Percentiles rank a stretch among this genome's conserved stretches.
Evolutionary conservation across 2,888 invertebrate genomes (phyloP).

Genomic region (Tiliacea citrago): DNA sequence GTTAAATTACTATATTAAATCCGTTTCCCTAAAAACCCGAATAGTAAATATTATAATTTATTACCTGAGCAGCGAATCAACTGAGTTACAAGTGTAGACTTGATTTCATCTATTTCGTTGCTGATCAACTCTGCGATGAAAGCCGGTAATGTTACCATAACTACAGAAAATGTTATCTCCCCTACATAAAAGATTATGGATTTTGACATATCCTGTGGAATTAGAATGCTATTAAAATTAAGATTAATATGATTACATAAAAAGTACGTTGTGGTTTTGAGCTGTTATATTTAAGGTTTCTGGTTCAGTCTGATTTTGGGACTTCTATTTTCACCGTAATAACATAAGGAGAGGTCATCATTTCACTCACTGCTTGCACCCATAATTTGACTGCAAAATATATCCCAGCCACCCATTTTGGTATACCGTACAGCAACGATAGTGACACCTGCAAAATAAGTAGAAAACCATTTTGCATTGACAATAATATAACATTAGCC

Average conservation of each 20-base stretch:
- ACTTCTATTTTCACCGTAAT: neutral
- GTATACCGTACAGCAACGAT: neutral
- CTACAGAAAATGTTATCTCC: neutral
- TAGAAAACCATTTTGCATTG: neutral
- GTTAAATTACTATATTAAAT: too few relatives aligned
- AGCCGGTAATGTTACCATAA: neutral
- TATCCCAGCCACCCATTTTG: neutral
- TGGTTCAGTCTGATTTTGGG: neutral
- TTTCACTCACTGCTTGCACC: neutral
- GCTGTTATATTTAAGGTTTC: neutral
- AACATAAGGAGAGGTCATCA: neutral
- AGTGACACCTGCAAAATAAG: neutral
- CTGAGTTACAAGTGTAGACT: constrained; percentile 15
- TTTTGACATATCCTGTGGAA: neutral
- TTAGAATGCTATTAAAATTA: neutral
- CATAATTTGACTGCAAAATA: neutral
- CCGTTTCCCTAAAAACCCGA: neutral
- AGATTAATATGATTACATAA: neutral
- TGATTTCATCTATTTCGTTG: constrained; percentile 18
- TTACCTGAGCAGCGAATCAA: constrained; percentile 16
- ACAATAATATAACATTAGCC: neutral
- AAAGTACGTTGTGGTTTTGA: neutral
- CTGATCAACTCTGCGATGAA: constrained; percentile 8
- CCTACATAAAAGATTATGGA: rapidly evolving
- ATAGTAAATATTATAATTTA: neutral